These are phyloP conservation scores for Oxycera nigricornis DNA, from an alignment of 2,888 invertebrate species.

Conservation along the genomic window DNA sequence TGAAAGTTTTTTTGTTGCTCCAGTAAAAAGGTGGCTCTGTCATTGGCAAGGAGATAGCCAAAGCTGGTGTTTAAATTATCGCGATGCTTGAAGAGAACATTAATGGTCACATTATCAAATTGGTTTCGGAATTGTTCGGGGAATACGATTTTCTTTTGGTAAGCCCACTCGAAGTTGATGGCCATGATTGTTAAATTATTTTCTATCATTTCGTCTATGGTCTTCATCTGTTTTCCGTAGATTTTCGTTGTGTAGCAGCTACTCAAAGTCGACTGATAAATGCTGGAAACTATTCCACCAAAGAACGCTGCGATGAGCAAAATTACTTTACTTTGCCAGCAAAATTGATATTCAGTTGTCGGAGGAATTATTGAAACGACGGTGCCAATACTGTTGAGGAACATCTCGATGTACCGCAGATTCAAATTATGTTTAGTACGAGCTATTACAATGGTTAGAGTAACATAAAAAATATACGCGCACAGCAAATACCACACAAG, in stretches of 20 bases:
- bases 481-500: neutral
- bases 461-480: neutral
- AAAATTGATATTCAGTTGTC: neutral
- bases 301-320: neutral
- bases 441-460: neutral
- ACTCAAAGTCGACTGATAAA: neutral
- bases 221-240: neutral
- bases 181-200: neutral
- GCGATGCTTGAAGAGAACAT: neutral
- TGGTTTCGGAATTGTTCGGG: neutral
- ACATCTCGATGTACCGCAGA: neutral
- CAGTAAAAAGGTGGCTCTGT: too few species aligned
- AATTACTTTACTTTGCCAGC: neutral
- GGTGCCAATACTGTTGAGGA: neutral
- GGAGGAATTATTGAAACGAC: neutral
- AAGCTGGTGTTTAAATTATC: too few species aligned
- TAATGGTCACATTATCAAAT: neutral
- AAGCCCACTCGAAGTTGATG: neutral
- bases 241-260: constrained; percentile 9
- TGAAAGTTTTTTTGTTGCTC: too few species aligned
- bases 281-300: neutral
- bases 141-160: neutral
- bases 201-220: neutral
- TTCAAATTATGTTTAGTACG: neutral
- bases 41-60: too few species aligned